phyloP scores from a whole-genome alignment of 1,140 invertebrate species.

The Drosophila carrolli region DNA sequence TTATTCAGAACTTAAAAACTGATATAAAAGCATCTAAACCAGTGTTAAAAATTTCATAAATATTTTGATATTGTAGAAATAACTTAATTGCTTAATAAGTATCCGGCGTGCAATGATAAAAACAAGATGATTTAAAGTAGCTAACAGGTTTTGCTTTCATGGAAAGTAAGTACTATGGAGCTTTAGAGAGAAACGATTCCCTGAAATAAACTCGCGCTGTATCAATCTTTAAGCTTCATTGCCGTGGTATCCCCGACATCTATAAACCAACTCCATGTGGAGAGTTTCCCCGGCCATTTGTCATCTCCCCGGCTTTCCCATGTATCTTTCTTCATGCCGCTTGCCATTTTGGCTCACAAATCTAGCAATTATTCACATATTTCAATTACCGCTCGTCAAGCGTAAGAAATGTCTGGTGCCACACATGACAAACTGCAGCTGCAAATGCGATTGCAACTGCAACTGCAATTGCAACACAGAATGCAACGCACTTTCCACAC shows the following conservation, averaged over 20 bases:
- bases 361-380: constrained; percentile 68
- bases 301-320: constrained; percentile 17
- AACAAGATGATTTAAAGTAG: constrained; percentile 11
- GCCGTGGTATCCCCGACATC: neutral
- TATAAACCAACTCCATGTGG: neutral
- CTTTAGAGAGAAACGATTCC: neutral
- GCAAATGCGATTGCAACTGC: constrained; percentile 44
- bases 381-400: constrained; percentile 70
- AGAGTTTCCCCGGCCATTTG: constrained; percentile 10
- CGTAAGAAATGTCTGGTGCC: constrained; percentile 60
- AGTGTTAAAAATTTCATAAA: neutral
- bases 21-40: neutral
- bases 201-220: neutral
- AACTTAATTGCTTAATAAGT: constrained; percentile 22
- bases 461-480: constrained; percentile 36
- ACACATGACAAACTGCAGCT: constrained; percentile 77
- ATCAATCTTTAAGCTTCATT: constrained; percentile 8
- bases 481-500: constrained; percentile 61
- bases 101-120: neutral
- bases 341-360: constrained; percentile 63
- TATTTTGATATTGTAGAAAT: neutral
- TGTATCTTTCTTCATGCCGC: constrained; percentile 25
- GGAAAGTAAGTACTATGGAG: neutral
- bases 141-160: constrained; percentile 15
- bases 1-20: neutral